Percentiles rank a stretch among this genome's conserved stretches.
phyloP scores from a whole-genome alignment of 2,113 vertebrate species.

The Dromiciops gliroides region DNA sequence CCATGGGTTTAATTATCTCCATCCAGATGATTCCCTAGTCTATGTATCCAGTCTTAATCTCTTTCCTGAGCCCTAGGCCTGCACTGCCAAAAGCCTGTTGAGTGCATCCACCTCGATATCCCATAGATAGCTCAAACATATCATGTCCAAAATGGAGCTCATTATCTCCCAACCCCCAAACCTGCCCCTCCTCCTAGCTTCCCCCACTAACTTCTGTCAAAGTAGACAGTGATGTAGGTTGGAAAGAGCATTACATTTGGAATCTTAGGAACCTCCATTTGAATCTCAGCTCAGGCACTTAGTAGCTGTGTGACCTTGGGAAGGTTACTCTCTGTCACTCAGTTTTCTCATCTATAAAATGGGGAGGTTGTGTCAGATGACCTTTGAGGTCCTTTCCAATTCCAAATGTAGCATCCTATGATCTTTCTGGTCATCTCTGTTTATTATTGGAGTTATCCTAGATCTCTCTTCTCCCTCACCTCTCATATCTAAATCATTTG shows the following conservation, averaged over 20 bases:
- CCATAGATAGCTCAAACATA: background rate
- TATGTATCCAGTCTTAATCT: background rate
- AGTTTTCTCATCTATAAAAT: background rate
- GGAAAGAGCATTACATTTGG: background rate
- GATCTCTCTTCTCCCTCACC: background rate
- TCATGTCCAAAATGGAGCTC: background rate
- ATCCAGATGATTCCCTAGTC: background rate
- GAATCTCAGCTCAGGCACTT: background rate
- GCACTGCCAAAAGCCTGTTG: background rate
- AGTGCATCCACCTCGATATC: background rate
- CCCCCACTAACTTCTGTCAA: background rate
- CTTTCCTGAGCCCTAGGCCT: background rate
- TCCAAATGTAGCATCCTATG: background rate
- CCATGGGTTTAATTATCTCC: background rate
- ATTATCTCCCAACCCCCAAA: background rate
- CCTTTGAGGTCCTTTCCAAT: background rate
- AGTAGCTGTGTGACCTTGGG: background rate
- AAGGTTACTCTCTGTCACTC: background rate
- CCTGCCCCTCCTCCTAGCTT: background rate
- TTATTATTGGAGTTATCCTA: background rate
- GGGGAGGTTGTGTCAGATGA: background rate
- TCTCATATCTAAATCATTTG: background rate
- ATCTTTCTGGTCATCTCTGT: background rate
- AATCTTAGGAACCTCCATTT: background rate
- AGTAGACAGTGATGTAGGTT: background rate